These are phyloP conservation scores for Epistrophella euchroma DNA, from an alignment of 2,888 invertebrate genomes.

Conservation along the genomic window DNA sequence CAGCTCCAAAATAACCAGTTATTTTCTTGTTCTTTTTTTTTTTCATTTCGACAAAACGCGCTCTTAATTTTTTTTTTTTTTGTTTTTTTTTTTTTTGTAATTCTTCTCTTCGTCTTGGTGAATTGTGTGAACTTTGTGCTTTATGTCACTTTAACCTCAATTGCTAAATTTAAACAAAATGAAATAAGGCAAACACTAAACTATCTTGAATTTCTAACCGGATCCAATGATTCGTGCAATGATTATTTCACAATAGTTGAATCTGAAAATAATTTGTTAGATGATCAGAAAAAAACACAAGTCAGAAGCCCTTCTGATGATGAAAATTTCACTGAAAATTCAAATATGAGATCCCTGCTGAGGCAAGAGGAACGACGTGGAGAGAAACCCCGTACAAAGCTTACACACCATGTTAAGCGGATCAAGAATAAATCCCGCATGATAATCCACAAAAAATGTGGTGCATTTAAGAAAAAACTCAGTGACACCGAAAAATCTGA, in stretches of 20 bases:
- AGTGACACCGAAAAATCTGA: constrained; percentile 82
- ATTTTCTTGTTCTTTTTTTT: constrained; percentile 62
- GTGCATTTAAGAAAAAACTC: constrained; percentile 86
- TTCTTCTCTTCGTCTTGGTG: constrained; percentile 48
- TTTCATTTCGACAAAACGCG: constrained; percentile 57
- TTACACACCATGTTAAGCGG: constrained; percentile 87
- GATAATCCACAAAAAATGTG: constrained; percentile 87
- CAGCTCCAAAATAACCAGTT: constrained; percentile 46
- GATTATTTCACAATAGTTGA: constrained; percentile 76
- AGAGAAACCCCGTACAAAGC: constrained; percentile 84
- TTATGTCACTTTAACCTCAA: constrained; percentile 46
- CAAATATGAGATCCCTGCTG: constrained; percentile 83
- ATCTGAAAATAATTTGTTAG: constrained; percentile 59
- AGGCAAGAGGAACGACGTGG: constrained; percentile 87
- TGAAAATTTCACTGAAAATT: constrained; percentile 80
- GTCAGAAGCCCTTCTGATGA: constrained; percentile 79
- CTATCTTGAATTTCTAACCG: constrained; percentile 87
- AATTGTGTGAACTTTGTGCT: constrained; percentile 57
- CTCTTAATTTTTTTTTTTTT: constrained; percentile 56
- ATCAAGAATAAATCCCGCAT: constrained; percentile 87
- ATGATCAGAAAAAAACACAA: constrained; percentile 76
- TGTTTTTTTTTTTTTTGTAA: constrained; percentile 39
- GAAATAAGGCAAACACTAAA: constrained; percentile 81
- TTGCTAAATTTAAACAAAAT: constrained; percentile 43
- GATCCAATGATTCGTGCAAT: constrained; percentile 80